A percentile compares a stretch with the other conserved stretches of the same genome.
Conservation (phyloP, 2,888 invertebrate species). For the Sisyra nigra region DNA sequence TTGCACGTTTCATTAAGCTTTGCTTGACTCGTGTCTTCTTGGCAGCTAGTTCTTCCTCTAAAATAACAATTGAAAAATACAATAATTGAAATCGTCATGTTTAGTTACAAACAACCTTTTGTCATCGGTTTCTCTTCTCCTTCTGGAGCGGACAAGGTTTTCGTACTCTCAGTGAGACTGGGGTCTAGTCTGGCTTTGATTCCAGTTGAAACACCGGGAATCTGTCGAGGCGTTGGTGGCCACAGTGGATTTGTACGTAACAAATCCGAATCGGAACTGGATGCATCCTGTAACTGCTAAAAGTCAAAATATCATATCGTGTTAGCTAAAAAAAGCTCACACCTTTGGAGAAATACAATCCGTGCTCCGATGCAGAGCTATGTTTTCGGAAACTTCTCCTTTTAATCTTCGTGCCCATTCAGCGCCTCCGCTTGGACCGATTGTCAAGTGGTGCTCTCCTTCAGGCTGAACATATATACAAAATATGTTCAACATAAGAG, state of each 20-base stretch:
- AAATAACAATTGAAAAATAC: conserved; percentile 15
- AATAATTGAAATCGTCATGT: too few relatives aligned
- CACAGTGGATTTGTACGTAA: conserved; percentile 22
- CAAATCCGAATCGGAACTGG: conserved; percentile 40
- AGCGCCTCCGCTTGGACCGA: conserved; percentile 43
- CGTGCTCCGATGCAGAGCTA: conserved; percentile 55
- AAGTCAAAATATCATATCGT: neutral
- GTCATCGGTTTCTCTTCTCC: conserved; percentile 27
- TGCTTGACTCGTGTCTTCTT: conserved; percentile 53
- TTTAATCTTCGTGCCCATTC: conserved; percentile 51
- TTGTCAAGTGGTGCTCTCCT: conserved; percentile 36
- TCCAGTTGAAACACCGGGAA: conserved; percentile 9
- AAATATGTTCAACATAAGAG: too few relatives aligned
- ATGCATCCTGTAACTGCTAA: conserved; percentile 26
- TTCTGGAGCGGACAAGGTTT: conserved; percentile 37
- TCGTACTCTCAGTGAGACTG: conserved; percentile 33
- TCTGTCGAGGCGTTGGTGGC: conserved; percentile 26
- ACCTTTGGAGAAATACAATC: conserved; percentile 61
- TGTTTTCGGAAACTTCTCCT: conserved; percentile 32
- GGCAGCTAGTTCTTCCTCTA: conserved; percentile 43
- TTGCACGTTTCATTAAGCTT: conserved; percentile 63
- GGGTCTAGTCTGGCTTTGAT: conserved; percentile 23
- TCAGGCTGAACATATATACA: conserved; percentile 16
- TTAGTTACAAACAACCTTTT: conserved; percentile 19
- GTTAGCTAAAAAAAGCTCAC: conserved; percentile 2